Conservation (phyloP, 2,888 invertebrate species). For the Ennomos fuscantarius region DNA sequence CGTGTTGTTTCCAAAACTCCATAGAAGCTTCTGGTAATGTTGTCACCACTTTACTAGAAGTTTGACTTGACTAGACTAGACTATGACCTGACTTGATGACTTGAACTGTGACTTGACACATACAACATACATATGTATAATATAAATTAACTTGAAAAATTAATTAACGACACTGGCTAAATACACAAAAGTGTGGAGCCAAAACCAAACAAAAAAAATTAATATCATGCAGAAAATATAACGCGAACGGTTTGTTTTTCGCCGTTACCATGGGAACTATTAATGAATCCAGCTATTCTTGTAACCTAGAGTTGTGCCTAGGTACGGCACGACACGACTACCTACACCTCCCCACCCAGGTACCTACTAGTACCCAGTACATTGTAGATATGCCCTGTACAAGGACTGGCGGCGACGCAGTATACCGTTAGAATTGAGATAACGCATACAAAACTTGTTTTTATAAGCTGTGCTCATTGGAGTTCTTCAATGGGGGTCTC, state of each 20-base stretch:
- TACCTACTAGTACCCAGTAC: slow-evolving; percentile 25
- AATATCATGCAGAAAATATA: slow-evolving; percentile 32
- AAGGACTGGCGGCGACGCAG: slow-evolving; percentile 56
- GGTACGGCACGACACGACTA: slow-evolving; percentile 54
- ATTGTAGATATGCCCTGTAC: slow-evolving; percentile 48
- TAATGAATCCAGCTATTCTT: slow-evolving; percentile 39
- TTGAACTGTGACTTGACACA: too few species aligned
- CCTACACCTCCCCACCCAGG: slow-evolving; percentile 17
- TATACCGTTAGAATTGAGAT: slow-evolving; percentile 61
- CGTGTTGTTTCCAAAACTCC: too few species aligned
- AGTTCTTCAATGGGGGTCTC: too few species aligned
- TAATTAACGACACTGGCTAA: too few species aligned
- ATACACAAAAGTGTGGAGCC: too few species aligned
- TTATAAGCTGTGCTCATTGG: neutral
- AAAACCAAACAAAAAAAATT: too few species aligned
- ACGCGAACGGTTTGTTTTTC: slow-evolving; percentile 59
- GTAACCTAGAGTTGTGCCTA: slow-evolving; percentile 54
- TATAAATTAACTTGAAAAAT: too few species aligned
- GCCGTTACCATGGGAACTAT: slow-evolving; percentile 71
- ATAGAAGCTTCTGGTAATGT: too few species aligned
- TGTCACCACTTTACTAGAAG: too few species aligned
- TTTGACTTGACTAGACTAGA: too few species aligned
- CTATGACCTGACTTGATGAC: too few species aligned
- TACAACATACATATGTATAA: too few species aligned
- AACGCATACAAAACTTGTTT: slow-evolving; percentile 3